phyloP scores from a whole-genome alignment of 2,888 invertebrate genomes.

The Drosophila aldrichi region DNA sequence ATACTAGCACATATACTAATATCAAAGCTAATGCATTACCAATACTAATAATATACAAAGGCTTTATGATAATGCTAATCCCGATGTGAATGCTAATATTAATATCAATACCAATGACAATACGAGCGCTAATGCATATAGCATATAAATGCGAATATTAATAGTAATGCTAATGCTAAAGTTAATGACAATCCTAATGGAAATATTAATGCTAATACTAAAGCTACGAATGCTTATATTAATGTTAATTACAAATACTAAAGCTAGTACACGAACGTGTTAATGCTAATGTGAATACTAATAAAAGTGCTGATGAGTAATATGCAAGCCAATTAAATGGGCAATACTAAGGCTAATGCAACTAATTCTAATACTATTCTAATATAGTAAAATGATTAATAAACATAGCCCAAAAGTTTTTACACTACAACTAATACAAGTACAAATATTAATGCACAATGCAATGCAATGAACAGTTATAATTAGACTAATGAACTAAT shows the following conservation, averaged over 20 bases:
- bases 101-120: neutral
- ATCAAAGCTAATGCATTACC: neutral
- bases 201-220: neutral
- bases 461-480: conserved; percentile 4
- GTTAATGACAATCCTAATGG: neutral
- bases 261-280: too few relatives aligned
- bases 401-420: neutral
- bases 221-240: too few relatives aligned
- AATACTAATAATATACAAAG: neutral
- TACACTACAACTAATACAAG: neutral
- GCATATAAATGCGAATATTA: neutral
- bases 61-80: neutral
- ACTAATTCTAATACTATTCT: neutral
- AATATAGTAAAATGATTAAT: too few relatives aligned
- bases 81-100: neutral
- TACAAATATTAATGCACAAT: neutral
- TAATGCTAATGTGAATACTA: neutral
- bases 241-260: too few relatives aligned
- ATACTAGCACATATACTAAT: neutral
- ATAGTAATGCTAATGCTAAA: neutral
- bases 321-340: too few relatives aligned
- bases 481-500: conserved; percentile 22
- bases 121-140: neutral
- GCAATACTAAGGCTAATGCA: neutral
- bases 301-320: too few relatives aligned